Percentiles rank a stretch among this genome's conserved stretches.
Conservation (phyloP, 2,888 invertebrate species). For the Drosophila meridionalis region DNA sequence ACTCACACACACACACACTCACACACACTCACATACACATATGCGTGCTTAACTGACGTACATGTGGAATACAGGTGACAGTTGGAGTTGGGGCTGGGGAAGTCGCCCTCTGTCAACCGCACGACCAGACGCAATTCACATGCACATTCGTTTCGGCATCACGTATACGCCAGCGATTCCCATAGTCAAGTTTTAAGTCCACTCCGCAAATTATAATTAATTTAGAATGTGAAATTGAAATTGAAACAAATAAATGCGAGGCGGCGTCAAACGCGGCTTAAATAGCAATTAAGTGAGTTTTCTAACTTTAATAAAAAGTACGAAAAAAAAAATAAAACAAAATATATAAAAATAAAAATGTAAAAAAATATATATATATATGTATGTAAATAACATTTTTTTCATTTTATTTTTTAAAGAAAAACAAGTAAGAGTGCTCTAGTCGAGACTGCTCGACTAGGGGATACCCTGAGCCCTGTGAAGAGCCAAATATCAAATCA, state of each 20-base stretch:
- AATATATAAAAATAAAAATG: too few relatives aligned
- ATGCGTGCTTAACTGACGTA: background rate
- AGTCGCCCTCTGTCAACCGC: slow-evolving; percentile 7
- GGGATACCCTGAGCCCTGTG: too few relatives aligned
- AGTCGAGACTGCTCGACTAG: too few relatives aligned
- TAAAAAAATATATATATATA: background rate
- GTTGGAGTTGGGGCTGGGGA: background rate
- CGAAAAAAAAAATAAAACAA: too few relatives aligned
- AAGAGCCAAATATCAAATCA: too few relatives aligned
- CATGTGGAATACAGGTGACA: background rate
- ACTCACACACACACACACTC: background rate
- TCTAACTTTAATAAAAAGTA: too few relatives aligned
- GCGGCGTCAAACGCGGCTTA: background rate
- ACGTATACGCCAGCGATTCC: slow-evolving; percentile 4
- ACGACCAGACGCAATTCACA: slow-evolving; percentile 3
- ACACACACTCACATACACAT: background rate
- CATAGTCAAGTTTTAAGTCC: slow-evolving; percentile 5
- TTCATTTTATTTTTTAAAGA: too few relatives aligned
- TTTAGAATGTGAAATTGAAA: background rate
- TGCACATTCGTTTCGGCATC: background rate
- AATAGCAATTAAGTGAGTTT: background rate
- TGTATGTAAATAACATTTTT: too few relatives aligned
- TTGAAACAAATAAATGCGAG: background rate
- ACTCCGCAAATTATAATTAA: slow-evolving; percentile 11
- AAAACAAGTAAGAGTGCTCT: too few relatives aligned